These are phyloP conservation scores for Taenioides sp. DNA, from an alignment of 2,797 vertebrate species.

Conservation along the genomic window DNA sequence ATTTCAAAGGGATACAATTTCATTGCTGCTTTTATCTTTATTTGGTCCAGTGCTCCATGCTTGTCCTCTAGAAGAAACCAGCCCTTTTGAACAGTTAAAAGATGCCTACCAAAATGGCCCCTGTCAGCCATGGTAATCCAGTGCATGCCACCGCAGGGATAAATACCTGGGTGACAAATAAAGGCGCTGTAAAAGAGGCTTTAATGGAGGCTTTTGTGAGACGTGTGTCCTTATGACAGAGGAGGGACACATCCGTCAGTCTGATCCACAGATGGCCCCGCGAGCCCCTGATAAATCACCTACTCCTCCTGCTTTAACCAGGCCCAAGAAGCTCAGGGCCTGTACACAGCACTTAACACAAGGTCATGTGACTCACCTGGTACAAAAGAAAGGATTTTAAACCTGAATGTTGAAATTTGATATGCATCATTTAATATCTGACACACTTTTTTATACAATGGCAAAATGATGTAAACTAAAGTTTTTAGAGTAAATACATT, in stretches of 20 bases:
- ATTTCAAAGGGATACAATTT: background rate
- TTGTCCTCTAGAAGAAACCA: background rate
- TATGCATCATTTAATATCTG: background rate
- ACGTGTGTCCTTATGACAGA: conserved; percentile 84
- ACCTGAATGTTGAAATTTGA: background rate
- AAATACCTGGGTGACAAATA: conserved; percentile 83
- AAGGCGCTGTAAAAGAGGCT: conserved; percentile 74
- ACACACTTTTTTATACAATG: no score
- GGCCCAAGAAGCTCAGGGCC: conserved; percentile 52
- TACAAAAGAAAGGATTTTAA: background rate
- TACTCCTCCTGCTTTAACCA: conserved; percentile 71
- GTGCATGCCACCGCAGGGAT: conserved; percentile 65
- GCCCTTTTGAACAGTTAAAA: conserved; percentile 43
- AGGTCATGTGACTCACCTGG: background rate
- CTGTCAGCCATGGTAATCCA: conserved; percentile 70
- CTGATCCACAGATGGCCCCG: conserved; percentile 79
- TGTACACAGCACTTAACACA: conserved; percentile 42
- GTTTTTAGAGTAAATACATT: no score
- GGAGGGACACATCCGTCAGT: conserved; percentile 83
- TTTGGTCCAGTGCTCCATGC: background rate
- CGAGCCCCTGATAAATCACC: conserved; percentile 78
- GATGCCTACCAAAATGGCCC: conserved; percentile 54
- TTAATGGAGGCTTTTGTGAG: conserved; percentile 79
- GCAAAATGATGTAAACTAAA: no score
- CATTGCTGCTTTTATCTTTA: conserved; percentile 37